Conservation (phyloP, 2,797 vertebrate genomes). For the Tokudaia tokunoshimensis region DNA sequence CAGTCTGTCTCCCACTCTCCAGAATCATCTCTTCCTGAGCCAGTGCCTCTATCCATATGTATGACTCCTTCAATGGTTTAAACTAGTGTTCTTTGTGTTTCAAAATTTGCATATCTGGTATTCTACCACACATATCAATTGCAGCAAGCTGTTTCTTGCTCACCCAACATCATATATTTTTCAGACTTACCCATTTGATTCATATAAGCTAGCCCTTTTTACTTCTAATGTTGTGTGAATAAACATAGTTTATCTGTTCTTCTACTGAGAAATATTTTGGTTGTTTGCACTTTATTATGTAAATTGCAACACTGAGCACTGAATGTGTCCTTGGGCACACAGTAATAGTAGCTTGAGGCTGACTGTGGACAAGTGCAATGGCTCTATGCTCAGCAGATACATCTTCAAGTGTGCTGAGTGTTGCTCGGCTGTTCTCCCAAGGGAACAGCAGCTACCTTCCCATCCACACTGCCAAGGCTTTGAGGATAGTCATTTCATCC, state of each 20-base stretch:
- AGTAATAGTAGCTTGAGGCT: neutral
- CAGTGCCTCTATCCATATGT: neutral
- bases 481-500: neutral
- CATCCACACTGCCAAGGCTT: neutral
- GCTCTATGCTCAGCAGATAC: fast-evolving
- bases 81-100: constrained; percentile 2
- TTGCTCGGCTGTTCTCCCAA: neutral
- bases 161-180: neutral
- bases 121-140: neutral
- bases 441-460: no score
- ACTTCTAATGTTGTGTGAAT: constrained; percentile 28
- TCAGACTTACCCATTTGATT: constrained; percentile 58
- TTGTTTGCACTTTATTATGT: constrained; percentile 1
- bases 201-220: neutral
- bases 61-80: neutral
- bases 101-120: constrained; percentile 11
- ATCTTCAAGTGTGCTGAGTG: neutral
- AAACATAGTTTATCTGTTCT: constrained; percentile 59
- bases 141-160: neutral
- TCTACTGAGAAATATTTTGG: constrained; percentile 60
- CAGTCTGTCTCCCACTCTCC: neutral
- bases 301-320: neutral
- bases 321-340: neutral
- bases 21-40: neutral
- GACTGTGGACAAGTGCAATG: neutral